Evolutionary conservation across 2,797 vertebrate species (phyloP), one percentile per base, ranked within the genome.

Genomic region (Ficedula albicollis): DNA sequence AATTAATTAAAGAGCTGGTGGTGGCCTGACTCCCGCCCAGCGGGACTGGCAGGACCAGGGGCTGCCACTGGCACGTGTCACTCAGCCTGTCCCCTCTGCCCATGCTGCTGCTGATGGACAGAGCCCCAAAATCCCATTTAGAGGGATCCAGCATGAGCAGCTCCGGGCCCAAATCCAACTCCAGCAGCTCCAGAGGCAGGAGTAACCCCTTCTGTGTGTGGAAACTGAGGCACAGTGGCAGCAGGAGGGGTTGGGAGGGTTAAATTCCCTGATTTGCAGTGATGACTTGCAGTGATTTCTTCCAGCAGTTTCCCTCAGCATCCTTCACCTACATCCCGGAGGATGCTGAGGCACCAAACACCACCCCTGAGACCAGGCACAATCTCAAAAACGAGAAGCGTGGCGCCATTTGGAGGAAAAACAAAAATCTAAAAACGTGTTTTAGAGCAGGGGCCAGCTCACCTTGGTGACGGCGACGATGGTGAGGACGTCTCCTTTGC

Each of bases 381-480:
- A 7, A 55, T 4, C 32, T 36, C 21, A 12, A 12, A 16, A 38
- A 25, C 1, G 0, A 0, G 12, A n/a, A 52, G 10, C 1, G 3
- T 1, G 4, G 7, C 9, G 48, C 18, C 51, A 3, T 38, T 73
- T 25, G 25, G 10, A 78, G 49, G 46, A 43, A 81, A 75, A 74
- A 3, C 7, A 25, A 34, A 59, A 52, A 51, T 11, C 27, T 29
- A 17, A 51, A 26, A 11, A 6, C 5, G 4, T 11, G 51, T 51
- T 29, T 51, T 18, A 29, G 49, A 51, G 0, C 6, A 68, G 15
- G 32, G 63, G n/a, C 56, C 38, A 4, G 29, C 44, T 75, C 96
- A 99, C 99, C 99, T 99, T 99, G 96, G 99, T 99, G 97, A 99
- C 99, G 10, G 99, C 98, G 9, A 99, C 99, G 67, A 99, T 99